A percentile compares a stretch with the other conserved stretches of the same genome.
These are phyloP conservation scores for Octopus bimaculoides DNA, from an alignment of 1,140 invertebrate species.

Conservation along the genomic window DNA sequence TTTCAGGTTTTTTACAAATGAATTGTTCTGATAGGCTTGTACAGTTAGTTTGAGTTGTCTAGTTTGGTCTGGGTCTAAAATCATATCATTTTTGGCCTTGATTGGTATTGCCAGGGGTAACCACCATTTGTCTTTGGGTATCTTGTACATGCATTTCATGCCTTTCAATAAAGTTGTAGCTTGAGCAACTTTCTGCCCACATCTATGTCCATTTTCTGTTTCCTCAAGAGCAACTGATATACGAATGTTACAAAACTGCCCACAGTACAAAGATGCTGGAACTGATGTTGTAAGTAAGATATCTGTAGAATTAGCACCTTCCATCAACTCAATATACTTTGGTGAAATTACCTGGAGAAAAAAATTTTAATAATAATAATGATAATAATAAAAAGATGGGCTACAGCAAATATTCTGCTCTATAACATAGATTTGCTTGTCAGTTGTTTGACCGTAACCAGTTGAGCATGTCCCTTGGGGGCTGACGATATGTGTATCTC, in stretches of 20 bases:
- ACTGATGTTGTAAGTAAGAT: neutral
- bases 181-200: neutral
- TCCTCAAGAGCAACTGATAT: neutral
- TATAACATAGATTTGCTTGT: too few relatives aligned
- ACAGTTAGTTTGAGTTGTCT: slow-evolving; percentile 14
- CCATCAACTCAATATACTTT: neutral
- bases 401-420: too few relatives aligned
- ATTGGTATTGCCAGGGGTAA: slow-evolving; percentile 24
- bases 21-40: too few relatives aligned
- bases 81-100: slow-evolving; percentile 27
- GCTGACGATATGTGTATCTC: too few relatives aligned
- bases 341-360: neutral
- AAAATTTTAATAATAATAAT: too few relatives aligned
- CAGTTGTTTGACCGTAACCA: too few relatives aligned
- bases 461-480: too few relatives aligned
- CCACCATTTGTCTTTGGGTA: slow-evolving; percentile 21
- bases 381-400: too few relatives aligned
- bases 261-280: neutral
- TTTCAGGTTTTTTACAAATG: too few relatives aligned
- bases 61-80: slow-evolving; percentile 29
- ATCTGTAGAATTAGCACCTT: neutral
- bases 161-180: neutral
- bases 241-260: neutral
- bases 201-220: neutral
- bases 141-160: neutral